Percentiles rank a stretch among this genome's conserved stretches.
These are phyloP conservation scores for Porites lobata DNA, from an alignment of 92 coral and sea anemone species.

Conservation along the genomic window DNA sequence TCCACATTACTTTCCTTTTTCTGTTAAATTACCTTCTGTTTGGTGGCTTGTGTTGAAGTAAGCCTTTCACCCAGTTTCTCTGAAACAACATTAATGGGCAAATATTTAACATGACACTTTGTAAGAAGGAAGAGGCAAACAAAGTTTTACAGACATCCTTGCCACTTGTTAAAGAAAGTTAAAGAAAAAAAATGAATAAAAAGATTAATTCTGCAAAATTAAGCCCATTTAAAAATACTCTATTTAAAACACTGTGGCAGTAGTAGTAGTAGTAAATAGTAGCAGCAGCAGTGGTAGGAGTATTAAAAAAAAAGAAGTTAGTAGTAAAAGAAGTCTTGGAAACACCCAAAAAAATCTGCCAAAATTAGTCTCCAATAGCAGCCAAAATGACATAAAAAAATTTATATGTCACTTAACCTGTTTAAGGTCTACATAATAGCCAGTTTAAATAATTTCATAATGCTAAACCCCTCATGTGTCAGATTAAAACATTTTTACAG, in stretches of 20 bases:
- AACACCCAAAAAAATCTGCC: not conserved
- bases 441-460: not conserved
- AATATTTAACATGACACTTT: not conserved
- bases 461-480: not conserved
- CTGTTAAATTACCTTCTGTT: conserved; percentile 23
- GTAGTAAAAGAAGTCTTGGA: not conserved
- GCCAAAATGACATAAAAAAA: not conserved
- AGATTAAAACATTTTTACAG: not conserved
- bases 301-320: too few relatives aligned
- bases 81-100: not conserved
- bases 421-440: not conserved
- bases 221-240: too few relatives aligned
- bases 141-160: too few relatives aligned
- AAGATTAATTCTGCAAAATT: too few relatives aligned
- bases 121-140: too few relatives aligned
- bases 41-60: conserved; percentile 24
- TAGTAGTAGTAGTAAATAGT: too few relatives aligned
- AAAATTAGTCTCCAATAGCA: not conserved
- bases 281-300: not conserved
- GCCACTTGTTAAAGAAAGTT: too few relatives aligned
- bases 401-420: not conserved
- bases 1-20: not conserved
- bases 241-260: too few relatives aligned
- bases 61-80: conserved; percentile 29
- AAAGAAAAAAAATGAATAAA: too few relatives aligned